Conservation (phyloP, 2,888 invertebrate genomes). For the Anarsia innoxiella region DNA sequence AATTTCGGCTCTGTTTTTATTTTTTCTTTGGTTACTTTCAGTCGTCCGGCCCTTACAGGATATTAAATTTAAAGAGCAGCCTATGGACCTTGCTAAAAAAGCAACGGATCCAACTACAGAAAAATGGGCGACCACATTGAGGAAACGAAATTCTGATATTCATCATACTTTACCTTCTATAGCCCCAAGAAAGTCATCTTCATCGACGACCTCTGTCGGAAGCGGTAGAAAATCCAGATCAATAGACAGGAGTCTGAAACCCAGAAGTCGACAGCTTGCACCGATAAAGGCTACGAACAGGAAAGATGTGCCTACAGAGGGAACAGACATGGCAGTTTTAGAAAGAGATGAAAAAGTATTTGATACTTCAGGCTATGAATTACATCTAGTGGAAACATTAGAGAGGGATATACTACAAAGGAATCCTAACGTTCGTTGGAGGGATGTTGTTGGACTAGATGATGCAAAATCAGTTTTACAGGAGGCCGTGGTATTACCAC, state of each 20-base stretch:
- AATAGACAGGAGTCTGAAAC: slow-evolving; percentile 56
- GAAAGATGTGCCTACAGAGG: slow-evolving; percentile 54
- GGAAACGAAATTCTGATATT: slow-evolving; percentile 78
- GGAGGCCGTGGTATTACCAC: slow-evolving; percentile 90
- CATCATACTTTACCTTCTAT: slow-evolving; percentile 80
- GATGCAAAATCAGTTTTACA: slow-evolving; percentile 86
- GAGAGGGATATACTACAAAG: slow-evolving; percentile 90
- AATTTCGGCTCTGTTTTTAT: background rate
- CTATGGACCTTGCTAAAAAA: slow-evolving; percentile 46
- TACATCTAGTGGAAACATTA: slow-evolving; percentile 85
- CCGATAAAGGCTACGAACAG: slow-evolving; percentile 53
- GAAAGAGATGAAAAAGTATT: slow-evolving; percentile 73
- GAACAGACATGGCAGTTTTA: slow-evolving; percentile 42
- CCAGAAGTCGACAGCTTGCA: slow-evolving; percentile 38
- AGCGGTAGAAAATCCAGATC: slow-evolving; percentile 60
- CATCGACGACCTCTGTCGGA: slow-evolving; percentile 45
- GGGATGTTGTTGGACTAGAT: slow-evolving; percentile 82
- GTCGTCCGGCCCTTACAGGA: slow-evolving; percentile 59
- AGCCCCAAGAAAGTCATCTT: slow-evolving; percentile 69
- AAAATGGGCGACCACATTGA: slow-evolving; percentile 81
- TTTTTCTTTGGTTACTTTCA: slow-evolving; percentile 26
- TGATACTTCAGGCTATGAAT: slow-evolving; percentile 81
- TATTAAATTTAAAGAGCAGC: slow-evolving; percentile 34
- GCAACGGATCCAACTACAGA: slow-evolving; percentile 68
- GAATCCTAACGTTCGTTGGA: slow-evolving; percentile 89